Evolutionary conservation across 1,140 invertebrate genomes (phyloP), one percentile per base, ranked within the genome.

Genomic region (Orius insidiosus): DNA sequence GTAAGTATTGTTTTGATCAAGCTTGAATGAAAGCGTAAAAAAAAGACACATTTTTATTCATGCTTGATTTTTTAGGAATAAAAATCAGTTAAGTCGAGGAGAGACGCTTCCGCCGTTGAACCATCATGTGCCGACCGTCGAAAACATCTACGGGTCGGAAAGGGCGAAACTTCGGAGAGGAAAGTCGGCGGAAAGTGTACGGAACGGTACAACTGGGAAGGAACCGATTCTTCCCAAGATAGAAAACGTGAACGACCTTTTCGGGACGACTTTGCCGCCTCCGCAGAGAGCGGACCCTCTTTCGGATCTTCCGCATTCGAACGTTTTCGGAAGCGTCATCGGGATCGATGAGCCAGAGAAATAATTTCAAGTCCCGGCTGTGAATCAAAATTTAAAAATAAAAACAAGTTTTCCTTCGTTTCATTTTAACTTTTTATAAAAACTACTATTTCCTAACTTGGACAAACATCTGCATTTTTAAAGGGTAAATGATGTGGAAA

Each of bases 171-270:
- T 36, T 3, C 13, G 18, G 13, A 13, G 18, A 18, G 11, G 9
- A 13, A 11, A 40, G 41, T 43, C 41, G 10, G 41, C 41, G n/a
- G 41, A 30, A 3, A 43, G 31, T n/a, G 5, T 43, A 2, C 41
- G 18, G 7, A 24, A 30, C 5, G 6, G 18, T 15, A 4, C 38
- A 13, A 3, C 16, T 3, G 18, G 4, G 24, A 10, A 9, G 18
- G 11, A 18, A 5, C 31, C 31, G 5, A n/a, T 31, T 10, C 41
- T 43, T 32, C 41, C 41, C 9, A 43, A 43, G 16, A 18, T 30
- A 24, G 41, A 43, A 15, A 43, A 31, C 41, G 41, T 43, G 18
- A 43, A 43, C 41, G 41, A 43, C 24, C 24, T 43, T n/a, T 43
- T 43, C 24, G 41, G 41, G 31, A 15, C n/a, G 7, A 24, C 19